phyloP scores from a whole-genome alignment of 2,113 vertebrate genomes.

The Gopherus flavomarginatus region DNA sequence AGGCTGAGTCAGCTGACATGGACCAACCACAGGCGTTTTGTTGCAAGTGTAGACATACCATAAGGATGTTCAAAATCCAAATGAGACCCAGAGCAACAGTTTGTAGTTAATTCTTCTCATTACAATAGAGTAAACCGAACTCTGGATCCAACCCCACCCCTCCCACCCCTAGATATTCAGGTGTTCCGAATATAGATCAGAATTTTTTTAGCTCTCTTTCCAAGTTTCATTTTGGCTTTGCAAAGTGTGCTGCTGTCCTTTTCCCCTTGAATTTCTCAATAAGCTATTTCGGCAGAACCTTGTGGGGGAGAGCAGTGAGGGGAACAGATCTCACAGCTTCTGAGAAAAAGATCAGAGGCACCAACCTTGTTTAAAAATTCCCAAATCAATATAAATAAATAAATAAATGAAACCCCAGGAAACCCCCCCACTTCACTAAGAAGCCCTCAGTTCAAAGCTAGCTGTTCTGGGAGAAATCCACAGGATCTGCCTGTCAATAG shows the following conservation, averaged over 20 bases:
- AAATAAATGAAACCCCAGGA: constrained; percentile 77
- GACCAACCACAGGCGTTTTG: background rate
- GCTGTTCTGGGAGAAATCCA: constrained; percentile 75
- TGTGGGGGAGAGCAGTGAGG: constrained; percentile 55
- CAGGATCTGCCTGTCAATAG: constrained; percentile 84
- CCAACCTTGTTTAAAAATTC: constrained; percentile 83
- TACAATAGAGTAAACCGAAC: constrained; percentile 1
- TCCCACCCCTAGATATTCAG: background rate
- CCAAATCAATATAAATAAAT: constrained; percentile 82
- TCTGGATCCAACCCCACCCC: constrained; percentile 10
- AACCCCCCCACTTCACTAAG: constrained; percentile 78
- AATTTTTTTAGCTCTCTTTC: constrained; percentile 3
- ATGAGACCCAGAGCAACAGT: constrained; percentile 2
- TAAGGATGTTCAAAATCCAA: background rate
- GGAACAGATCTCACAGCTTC: constrained; percentile 78
- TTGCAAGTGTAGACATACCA: background rate
- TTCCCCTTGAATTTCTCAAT: constrained; percentile 72
- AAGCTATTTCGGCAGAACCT: constrained; percentile 71
- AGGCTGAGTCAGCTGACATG: background rate
- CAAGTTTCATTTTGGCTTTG: background rate
- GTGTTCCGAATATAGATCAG: background rate
- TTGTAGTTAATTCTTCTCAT: constrained; percentile 4
- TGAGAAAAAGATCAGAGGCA: constrained; percentile 84
- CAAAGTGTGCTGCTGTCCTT: constrained; percentile 40
- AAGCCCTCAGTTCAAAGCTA: constrained; percentile 85